These are phyloP conservation scores for Trachemys scripta DNA, from an alignment of 2,113 vertebrate species.

Conservation along the genomic window DNA sequence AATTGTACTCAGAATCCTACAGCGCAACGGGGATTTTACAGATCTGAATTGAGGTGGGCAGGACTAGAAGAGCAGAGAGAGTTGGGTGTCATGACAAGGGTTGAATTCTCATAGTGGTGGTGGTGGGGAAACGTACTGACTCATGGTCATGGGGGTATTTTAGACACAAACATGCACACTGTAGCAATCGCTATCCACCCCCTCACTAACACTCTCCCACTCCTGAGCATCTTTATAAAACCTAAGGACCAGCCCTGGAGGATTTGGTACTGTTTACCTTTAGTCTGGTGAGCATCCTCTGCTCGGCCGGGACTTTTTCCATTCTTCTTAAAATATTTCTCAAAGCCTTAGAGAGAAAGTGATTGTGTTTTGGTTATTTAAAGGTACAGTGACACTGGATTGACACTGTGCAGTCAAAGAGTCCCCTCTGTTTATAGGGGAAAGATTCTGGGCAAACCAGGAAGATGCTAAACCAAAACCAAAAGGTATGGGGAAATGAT, in stretches of 20 bases:
- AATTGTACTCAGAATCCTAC: not conserved
- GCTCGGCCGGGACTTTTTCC: conserved; percentile 34
- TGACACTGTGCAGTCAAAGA: no score
- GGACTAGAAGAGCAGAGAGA: not conserved
- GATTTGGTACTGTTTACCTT: conserved; percentile 14
- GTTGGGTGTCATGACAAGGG: no score
- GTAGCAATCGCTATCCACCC: no score
- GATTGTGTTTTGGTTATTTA: not conserved
- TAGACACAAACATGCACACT: no score
- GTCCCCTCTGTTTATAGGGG: no score
- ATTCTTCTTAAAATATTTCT: conserved; percentile 80
- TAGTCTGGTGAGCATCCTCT: conserved; percentile 47
- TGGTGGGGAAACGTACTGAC: not conserved
- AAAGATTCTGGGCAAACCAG: not conserved
- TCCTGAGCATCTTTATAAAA: not conserved
- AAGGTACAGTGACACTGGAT: not conserved
- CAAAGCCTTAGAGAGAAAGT: conserved; percentile 74
- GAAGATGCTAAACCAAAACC: not conserved
- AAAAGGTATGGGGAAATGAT: not conserved
- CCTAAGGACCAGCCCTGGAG: not conserved
- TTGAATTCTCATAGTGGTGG: not conserved
- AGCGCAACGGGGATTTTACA: not conserved
- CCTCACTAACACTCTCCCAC: not conserved
- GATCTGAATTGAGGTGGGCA: no score
- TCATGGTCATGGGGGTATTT: not conserved